Evolutionary conservation across 2,888 invertebrate genomes (phyloP), one percentile per base, ranked within the genome.

Genomic region (Meandrusa payeni): DNA sequence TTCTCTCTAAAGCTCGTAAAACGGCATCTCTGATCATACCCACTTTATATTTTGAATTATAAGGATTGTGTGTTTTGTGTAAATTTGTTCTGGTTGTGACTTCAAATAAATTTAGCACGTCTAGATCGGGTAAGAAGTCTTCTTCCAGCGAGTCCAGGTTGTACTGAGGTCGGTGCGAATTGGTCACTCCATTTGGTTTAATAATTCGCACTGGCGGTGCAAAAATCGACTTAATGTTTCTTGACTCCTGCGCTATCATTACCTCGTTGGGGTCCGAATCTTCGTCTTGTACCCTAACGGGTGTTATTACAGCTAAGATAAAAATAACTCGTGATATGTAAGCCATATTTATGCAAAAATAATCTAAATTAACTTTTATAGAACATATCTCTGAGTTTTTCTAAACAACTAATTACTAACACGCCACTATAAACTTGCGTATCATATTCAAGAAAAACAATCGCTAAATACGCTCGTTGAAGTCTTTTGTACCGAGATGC

Each of bases 1-100:
- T 89, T 56, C 89, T 81, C 50, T 90, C 89, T 63, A 92, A 66
- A 0, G 91, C 91, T 53, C 89, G 80, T 7, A 89, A 52, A 39
- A 92, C 77, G 1, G 90, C 89, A 19, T 85, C 85, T 51, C 89
- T 85, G 9, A 91, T 67, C 57, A 85, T 71, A 1, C 76, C 76
- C 36, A 90, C 89, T 22, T 88, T 89, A 37, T 76, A 64, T 13
- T 70, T 60, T 37, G 69, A 48, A 46, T 64, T 73, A 34, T 65
- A 58, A 7, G 70, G 69, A 27, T 77, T 79, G 28, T 81, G 79
- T 9, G 69, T 71, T 39, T 73, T 73, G 1, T 70, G 52, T 2
- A 75, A 47, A 10, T 64, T 59, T 22, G 61, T 67, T 24, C 63
- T 67, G 0, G 74, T 71, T 0, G 76, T 68, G 4, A 50, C 29